Evolutionary conservation across 2,888 invertebrate genomes (phyloP).

Genomic region (Unio delphinus): DNA sequence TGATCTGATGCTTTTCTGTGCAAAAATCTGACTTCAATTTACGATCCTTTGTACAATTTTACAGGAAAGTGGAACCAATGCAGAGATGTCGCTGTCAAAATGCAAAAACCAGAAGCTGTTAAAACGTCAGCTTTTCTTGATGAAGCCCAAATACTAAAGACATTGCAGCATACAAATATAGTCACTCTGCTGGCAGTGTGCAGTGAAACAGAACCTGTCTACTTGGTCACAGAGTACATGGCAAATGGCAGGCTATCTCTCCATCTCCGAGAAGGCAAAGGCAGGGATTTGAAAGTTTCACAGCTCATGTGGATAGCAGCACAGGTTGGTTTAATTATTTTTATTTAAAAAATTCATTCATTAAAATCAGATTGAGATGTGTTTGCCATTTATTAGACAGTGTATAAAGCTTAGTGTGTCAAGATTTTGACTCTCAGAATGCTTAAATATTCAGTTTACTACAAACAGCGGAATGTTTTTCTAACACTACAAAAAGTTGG

Average conservation of each 20-base stretch:
- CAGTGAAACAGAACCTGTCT: conserved; percentile 88
- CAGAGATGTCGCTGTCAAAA: conserved; percentile 99
- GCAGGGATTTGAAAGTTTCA: conserved; percentile 83
- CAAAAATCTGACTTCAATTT: background rate
- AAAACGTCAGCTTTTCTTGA: conserved; percentile 96
- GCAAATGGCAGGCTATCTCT: conserved; percentile 94
- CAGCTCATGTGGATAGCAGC: conserved; percentile 92
- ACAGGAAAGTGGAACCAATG: conserved; percentile 89
- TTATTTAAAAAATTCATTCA: background rate
- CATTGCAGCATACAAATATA: conserved; percentile 76
- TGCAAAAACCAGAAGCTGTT: conserved; percentile 89
- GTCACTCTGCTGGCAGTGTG: conserved; percentile 95
- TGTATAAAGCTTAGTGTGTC: no score
- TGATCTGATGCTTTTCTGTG: no score
- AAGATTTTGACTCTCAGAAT: no score
- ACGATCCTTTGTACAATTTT: conserved; percentile 7
- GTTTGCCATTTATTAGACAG: no score
- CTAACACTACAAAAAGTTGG: no score
- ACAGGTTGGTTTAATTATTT: conserved; percentile 75
- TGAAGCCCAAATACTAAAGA: conserved; percentile 76
- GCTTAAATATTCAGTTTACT: no score
- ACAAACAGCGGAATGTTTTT: no score
- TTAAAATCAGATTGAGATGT: background rate
- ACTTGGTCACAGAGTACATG: conserved; percentile 95
- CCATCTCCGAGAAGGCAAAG: conserved; percentile 79